Evolutionary conservation across 2,888 invertebrate genomes (phyloP), one percentile per base, ranked within the genome.

Genomic region (Falcaria lacertinaria): DNA sequence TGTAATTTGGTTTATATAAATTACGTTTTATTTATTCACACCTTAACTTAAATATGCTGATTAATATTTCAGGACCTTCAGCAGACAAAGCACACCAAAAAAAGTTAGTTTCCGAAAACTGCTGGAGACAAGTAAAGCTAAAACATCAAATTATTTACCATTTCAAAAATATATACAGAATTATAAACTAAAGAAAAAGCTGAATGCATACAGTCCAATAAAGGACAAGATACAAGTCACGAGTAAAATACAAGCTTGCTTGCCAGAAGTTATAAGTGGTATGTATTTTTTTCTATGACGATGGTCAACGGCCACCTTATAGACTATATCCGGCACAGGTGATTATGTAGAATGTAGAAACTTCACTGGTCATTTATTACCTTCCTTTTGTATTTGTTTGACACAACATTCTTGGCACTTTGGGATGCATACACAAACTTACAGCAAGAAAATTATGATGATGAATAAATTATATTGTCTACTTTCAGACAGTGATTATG

Each of bases 121-220:
- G 41, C 80, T 89, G 51, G 88, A 91, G 57, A 89, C 85, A 55
- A 80, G 80, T 17, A 79, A 80, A 48, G 80, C 79, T 8, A 83
- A 87, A 63, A 87, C 85, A 11, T 85, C 89, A 7, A 90, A 90
- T 46, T 94, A 94, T 61, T 91, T 93, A 90, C 93, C 94, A 8
- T 94, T 94, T 62, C 90, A 77, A 47, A 87, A 86, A 47, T 81
- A 83, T 46, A 80, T 86, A 37, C 80, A 88, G 48, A 87, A 74
- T 46, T 87, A 86, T 49, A 84, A 78, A 54, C 66, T 74, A 8
- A 88, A 87, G 60, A 88, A 84, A 54, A 87, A 83, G 49, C 51
- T 64, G 0, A 71, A 64, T 39, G 64, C 67, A 22, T 87, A 88
- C 51, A 86, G 84, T 41, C 87, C 86, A 7, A 83, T 87, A 13